Percentiles rank a stretch among this genome's conserved stretches.
phyloP scores from a whole-genome alignment of 2,113 vertebrate genomes.

The Otolemur garnettii region DNA sequence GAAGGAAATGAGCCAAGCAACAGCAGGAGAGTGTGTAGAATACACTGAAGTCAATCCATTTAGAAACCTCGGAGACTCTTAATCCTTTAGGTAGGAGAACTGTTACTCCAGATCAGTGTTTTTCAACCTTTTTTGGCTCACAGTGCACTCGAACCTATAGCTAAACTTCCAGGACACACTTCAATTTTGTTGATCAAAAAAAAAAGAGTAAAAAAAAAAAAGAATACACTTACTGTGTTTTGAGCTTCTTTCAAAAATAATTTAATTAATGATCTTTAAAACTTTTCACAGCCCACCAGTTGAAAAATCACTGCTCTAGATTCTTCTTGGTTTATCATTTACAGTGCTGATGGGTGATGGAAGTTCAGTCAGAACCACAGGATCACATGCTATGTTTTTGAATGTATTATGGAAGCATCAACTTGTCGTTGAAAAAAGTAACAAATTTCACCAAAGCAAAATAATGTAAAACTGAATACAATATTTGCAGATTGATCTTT shows the following conservation, averaged over 20 bases:
- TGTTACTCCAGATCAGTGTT: neutral
- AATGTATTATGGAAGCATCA: neutral
- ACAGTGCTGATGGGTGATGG: neutral
- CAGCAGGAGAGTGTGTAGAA: slow-evolving; percentile 43
- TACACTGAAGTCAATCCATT: slow-evolving; percentile 8
- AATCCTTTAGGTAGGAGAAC: neutral
- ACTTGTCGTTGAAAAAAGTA: slow-evolving; percentile 12
- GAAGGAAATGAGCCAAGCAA: slow-evolving; percentile 54
- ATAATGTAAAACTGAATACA: slow-evolving; percentile 33
- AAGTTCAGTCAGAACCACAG: slow-evolving; percentile 46
- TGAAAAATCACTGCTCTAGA: neutral
- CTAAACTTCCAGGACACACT: too few relatives aligned
- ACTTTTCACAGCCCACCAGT: too few relatives aligned
- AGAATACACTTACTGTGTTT: too few relatives aligned
- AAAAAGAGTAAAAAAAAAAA: too few relatives aligned
- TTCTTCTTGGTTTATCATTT: slow-evolving; percentile 23
- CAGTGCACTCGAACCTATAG: too few relatives aligned
- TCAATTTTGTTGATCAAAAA: too few relatives aligned
- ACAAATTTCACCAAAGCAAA: neutral
- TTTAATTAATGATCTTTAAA: too few relatives aligned
- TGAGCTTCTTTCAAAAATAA: too few relatives aligned
- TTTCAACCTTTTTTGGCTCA: too few relatives aligned
- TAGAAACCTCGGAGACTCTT: slow-evolving; percentile 8
- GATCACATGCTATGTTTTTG: neutral
- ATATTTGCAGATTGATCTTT: slow-evolving; percentile 24